Percentiles rank a stretch among this genome's conserved stretches.
phyloP scores from a whole-genome alignment of 2,113 vertebrate species.

The Actenoides lindsayi region DNA sequence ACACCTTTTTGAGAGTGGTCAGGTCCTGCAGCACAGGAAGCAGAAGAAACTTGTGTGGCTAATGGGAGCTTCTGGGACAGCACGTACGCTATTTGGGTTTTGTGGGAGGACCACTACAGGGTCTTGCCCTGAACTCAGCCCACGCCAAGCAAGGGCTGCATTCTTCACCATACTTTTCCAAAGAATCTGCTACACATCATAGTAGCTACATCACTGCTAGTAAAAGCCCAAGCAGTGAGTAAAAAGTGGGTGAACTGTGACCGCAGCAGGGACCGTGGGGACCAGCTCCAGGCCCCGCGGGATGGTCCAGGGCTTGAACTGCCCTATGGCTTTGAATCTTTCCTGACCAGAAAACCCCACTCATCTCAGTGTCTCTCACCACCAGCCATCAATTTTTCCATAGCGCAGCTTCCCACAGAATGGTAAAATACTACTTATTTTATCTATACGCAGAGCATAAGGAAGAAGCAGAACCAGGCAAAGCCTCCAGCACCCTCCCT shows the following conservation, averaged over 20 bases:
- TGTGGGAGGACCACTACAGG: neutral
- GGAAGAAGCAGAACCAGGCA: neutral
- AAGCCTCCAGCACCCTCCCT: neutral
- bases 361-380: neutral
- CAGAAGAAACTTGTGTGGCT: neutral
- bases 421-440: neutral
- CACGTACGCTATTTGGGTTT: rapidly evolving
- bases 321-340: neutral
- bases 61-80: neutral
- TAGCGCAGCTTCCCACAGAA: neutral
- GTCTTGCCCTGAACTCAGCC: neutral
- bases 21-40: neutral
- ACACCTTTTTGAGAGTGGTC: neutral
- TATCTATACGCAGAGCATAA: neutral
- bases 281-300: neutral
- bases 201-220: neutral
- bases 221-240: neutral
- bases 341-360: neutral
- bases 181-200: neutral
- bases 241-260: rapidly evolving
- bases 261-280: neutral
- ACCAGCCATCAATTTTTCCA: neutral
- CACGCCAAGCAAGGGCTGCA: rapidly evolving
- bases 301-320: neutral
- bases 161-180: neutral